Base-by-base conservation (phyloP, 2,797 vertebrate genomes). In the Cyclura pinguis region DNA sequence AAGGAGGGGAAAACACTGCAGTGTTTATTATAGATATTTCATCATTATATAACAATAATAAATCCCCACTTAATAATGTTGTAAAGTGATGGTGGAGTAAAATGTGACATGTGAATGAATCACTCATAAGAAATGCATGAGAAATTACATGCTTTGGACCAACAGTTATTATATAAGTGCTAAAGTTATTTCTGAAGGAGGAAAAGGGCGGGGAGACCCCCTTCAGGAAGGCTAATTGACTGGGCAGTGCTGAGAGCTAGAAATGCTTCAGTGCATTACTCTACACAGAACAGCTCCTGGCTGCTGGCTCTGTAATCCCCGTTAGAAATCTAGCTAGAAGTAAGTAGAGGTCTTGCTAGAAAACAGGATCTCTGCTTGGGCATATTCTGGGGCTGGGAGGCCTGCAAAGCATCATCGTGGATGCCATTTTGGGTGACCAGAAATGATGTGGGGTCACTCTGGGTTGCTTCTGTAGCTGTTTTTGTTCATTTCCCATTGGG, bases 11-110 rank as follows among this genome's bases (percentile, higher is more conserved):
- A 84, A 27, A n/a, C 64, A 8, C 62, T n/a, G 80, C 80, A 52
- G 29, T 64, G 67, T 89, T 90, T 80, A 88, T 86, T 82, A 82
- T 50, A 82, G 86, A 72, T n/a, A 42, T 69, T 84, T 86, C 84
- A 69, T 10, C 14, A 47, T 55, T 67, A 38, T 57, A 0, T 8
- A 81, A 89, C 6, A 91, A 84, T 1, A 24, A 27, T 6, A 91
- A 42, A 35, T 72, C 57, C 0, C 85, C 76, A 88, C 27, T 32
- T 81, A 50, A 87, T 84, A 67, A 90, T 13, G 55, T 89, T 89
- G 42, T n/a, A 20, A 0, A 24, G 12, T 6, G 69, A 13, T 18
- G 76, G 13, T 1, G 2, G 42, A 50, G 35, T 27, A n/a, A 77
- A 85, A 89, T 92, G 80, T 12, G 57, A 27, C 47, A 32, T 1